Conservation (phyloP, 2,888 invertebrate genomes). For the Strigamia transsilvanica region DNA sequence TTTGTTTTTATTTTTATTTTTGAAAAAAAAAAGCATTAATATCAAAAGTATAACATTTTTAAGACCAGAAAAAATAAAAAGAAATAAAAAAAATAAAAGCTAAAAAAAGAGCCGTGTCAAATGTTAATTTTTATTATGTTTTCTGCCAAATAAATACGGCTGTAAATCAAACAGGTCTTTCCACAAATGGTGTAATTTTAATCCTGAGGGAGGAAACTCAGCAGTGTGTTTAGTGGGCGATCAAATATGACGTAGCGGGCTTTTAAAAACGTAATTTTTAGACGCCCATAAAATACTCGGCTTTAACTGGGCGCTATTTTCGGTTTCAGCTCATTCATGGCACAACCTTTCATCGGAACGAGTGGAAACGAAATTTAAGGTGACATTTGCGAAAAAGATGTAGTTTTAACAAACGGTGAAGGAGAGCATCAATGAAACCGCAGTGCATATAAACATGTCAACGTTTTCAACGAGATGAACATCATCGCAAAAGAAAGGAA, state of each 20-base stretch:
- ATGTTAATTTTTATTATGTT: conserved; percentile 13
- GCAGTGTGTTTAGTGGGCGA: conserved; percentile 18
- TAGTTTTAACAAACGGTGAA: background rate
- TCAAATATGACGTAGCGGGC: conserved; percentile 2
- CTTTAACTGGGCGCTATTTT: conserved; percentile 41
- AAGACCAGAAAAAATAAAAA: background rate
- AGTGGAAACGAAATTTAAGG: conserved; percentile 14
- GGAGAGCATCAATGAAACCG: background rate
- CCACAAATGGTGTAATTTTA: conserved; percentile 20
- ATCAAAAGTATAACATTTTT: no score
- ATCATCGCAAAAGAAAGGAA: background rate
- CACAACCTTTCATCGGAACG: conserved; percentile 6
- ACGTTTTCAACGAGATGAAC: background rate
- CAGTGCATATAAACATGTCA: background rate
- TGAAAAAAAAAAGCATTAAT: no score
- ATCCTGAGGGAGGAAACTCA: conserved; percentile 14
- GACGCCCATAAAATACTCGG: conserved; percentile 18
- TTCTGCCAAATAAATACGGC: background rate
- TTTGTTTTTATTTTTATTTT: background rate
- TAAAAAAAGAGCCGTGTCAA: background rate
- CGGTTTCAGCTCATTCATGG: conserved; percentile 45
- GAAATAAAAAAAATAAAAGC: no score
- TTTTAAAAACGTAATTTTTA: conserved; percentile 23
- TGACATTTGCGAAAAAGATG: conserved; percentile 8
- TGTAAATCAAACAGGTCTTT: conserved; percentile 42